These are phyloP conservation scores for Clunio marinus DNA, from an alignment of 2,888 invertebrate genomes.

Conservation along the genomic window DNA sequence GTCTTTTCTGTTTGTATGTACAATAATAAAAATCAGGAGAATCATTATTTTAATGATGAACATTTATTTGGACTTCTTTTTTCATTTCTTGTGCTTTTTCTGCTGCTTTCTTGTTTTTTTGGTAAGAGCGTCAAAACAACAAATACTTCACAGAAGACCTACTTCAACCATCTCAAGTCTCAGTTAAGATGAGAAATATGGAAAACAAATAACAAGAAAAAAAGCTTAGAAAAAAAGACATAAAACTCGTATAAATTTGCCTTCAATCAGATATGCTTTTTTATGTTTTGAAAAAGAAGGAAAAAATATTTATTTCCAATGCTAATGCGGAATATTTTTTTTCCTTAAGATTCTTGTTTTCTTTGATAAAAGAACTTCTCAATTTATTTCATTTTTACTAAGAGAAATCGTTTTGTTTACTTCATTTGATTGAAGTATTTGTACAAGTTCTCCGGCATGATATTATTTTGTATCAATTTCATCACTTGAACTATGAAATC, in stretches of 20 bases:
- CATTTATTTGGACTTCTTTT: constrained; percentile 31
- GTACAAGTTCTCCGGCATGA: too few relatives aligned
- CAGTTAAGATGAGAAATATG: neutral
- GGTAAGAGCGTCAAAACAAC: too few relatives aligned
- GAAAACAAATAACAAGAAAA: neutral
- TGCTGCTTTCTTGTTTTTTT: neutral
- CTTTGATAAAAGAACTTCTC: too few relatives aligned
- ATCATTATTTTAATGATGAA: constrained; percentile 38
- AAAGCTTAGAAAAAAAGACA: constrained; percentile 16
- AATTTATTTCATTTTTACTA: too few relatives aligned
- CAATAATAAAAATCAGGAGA: constrained; percentile 28
- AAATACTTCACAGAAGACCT: too few relatives aligned
- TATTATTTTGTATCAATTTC: too few relatives aligned
- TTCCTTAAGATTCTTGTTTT: too few relatives aligned
- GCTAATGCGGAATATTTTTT: too few relatives aligned
- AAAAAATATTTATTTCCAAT: constrained; percentile 27
- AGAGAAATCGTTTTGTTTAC: too few relatives aligned
- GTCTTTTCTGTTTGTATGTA: constrained; percentile 4
- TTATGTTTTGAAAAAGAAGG: constrained; percentile 10
- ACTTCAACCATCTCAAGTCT: neutral
- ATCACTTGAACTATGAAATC: too few relatives aligned
- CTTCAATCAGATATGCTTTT: constrained; percentile 27
- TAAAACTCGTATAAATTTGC: constrained; percentile 33
- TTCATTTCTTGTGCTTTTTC: neutral
- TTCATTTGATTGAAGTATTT: too few relatives aligned